Base-by-base conservation (phyloP, 2,113 vertebrate genomes). In the Daubentonia madagascariensis region DNA sequence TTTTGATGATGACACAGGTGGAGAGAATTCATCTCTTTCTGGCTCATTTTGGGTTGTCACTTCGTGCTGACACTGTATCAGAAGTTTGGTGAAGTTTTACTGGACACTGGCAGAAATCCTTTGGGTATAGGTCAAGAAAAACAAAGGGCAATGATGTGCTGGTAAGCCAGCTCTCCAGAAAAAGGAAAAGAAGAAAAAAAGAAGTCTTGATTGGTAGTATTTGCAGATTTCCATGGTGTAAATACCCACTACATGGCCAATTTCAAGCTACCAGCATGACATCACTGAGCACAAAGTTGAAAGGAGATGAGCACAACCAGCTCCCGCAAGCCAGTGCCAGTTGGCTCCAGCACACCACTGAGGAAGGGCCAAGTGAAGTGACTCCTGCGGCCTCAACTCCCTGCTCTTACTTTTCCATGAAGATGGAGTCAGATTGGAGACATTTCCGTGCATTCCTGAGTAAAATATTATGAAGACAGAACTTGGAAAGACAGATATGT, bases 231-330 rank as follows among this genome's bases (percentile, higher is more conserved):
- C 20, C 3, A 3, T 73, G 45, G 22, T 61, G 2, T 73, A 85
- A 61, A 93, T 61, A 89, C 40, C 28, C 12, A 2, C 30, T 35
- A 43, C 1, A 1, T 43, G 25, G 78, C 45, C 72, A 59, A 68
- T 85, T 97, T 96, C 86, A 91, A 91, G 78, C 72, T 78, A 73
- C 32, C 68, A 79, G 8, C n/a, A 45, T 93, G 67, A 79, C 17
- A 12, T 95, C 88, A 75, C 61, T 35, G 73, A 83, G 78, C 0
- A 4, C 61, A 80, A 52, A 67, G n/a, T 48, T 52, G 23, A 75
- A 70, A 85, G 67, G 45, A 94, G 65, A 75, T 48, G 87, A 68
- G 18, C 75, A 48, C 35, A 4, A 10, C 84, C 43, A 70, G 80
- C 40, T 63, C 23, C 54, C 72, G 32, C 28, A 54, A 65, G n/a